Evolutionary conservation across 2,797 vertebrate genomes (phyloP).

Genomic region (Neostethus bicornis): DNA sequence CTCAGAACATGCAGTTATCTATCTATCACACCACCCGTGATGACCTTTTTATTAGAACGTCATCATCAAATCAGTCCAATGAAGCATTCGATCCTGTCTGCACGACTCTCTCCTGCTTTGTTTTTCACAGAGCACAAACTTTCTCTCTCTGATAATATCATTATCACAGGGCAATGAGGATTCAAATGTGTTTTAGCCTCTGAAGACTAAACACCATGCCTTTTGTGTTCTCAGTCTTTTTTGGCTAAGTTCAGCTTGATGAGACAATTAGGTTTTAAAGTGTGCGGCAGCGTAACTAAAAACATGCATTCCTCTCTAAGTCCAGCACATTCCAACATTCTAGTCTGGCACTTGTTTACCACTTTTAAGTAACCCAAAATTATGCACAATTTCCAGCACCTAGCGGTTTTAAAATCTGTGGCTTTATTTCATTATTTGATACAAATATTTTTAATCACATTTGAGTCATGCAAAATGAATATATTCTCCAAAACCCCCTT

Average conservation of each 20-base stretch:
- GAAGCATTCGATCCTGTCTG: slow-evolving; percentile 62
- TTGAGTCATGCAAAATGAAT: slow-evolving; percentile 10
- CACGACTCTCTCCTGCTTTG: slow-evolving; percentile 42
- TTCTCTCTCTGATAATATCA: slow-evolving; percentile 15
- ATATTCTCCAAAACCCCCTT: slow-evolving; percentile 3
- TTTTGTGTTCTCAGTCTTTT: slow-evolving; percentile 48
- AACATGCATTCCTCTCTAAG: slow-evolving; percentile 74
- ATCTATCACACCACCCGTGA: slow-evolving; percentile 49
- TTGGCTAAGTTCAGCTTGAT: slow-evolving; percentile 37
- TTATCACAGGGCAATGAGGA: slow-evolving; percentile 37
- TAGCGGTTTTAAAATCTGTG: slow-evolving; percentile 40
- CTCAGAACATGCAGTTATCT: slow-evolving; percentile 64
- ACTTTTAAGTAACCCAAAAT: slow-evolving; percentile 45
- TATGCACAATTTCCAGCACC: slow-evolving; percentile 40
- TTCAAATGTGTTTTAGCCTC: slow-evolving; percentile 27
- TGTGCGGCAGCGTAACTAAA: slow-evolving; percentile 50
- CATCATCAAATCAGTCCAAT: slow-evolving; percentile 49
- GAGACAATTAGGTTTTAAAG: slow-evolving; percentile 34
- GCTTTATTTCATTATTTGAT: slow-evolving; percentile 25
- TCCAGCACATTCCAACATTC: slow-evolving; percentile 73
- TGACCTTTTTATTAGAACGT: slow-evolving; percentile 32
- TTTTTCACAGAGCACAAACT: slow-evolving; percentile 45
- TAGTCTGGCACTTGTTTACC: slow-evolving; percentile 57
- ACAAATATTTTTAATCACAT: slow-evolving; percentile 19
- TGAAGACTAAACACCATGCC: slow-evolving; percentile 46